These are phyloP conservation scores for Reinhardtius hippoglossoides DNA, from an alignment of 2,113 vertebrate genomes.

Conservation along the genomic window DNA sequence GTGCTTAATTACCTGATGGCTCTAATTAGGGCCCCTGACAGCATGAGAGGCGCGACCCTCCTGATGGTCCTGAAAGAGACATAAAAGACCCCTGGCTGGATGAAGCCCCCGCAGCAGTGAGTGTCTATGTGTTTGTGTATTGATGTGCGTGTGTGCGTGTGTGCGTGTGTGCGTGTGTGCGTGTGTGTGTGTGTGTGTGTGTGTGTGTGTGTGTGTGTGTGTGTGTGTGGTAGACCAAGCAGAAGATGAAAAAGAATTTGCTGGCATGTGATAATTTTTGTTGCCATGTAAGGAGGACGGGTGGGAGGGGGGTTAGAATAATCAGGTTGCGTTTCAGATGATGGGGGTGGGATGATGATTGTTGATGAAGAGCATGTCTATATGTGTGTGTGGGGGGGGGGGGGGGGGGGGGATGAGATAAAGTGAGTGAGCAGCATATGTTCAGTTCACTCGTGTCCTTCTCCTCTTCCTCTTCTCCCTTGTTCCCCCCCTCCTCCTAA, in stretches of 20 bases:
- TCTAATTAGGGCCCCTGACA: conserved; percentile 59
- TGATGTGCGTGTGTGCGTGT: no score
- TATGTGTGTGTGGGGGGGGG: background rate
- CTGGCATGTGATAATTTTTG: background rate
- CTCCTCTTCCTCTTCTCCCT: conserved; percentile 24
- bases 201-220: background rate
- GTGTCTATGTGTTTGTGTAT: background rate
- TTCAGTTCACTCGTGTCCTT: conserved; percentile 28
- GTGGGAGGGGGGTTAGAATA: background rate
- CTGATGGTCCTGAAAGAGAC: conserved; percentile 12
- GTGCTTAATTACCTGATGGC: conserved; percentile 65
- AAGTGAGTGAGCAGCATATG: conserved; percentile 29
- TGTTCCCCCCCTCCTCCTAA: conserved; percentile 29
- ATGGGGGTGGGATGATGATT: background rate
- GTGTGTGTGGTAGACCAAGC: background rate
- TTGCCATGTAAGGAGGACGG: background rate
- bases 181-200: background rate
- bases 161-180: background rate
- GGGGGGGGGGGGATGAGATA: no score
- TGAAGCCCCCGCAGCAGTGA: background rate
- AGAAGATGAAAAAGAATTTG: conserved; percentile 5
- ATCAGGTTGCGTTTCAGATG: conserved; percentile 5
- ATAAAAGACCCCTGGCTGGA: conserved; percentile 28
- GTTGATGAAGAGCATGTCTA: background rate
- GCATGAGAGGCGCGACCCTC: conserved; percentile 18